Evolutionary conservation across 2,113 vertebrate species (phyloP).

Genomic region (Daphoenositta chrysoptera): DNA sequence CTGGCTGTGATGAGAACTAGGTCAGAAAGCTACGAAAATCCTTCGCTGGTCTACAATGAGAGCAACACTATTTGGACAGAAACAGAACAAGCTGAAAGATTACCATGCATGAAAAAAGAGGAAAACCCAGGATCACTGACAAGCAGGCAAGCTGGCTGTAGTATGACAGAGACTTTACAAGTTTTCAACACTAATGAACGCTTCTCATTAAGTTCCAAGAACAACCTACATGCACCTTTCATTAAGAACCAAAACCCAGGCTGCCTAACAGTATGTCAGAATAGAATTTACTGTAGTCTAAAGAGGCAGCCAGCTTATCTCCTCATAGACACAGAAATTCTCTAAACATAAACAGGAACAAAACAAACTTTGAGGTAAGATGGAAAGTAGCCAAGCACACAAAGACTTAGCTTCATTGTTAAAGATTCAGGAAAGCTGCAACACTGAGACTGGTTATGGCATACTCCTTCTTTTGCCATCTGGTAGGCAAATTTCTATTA

Average conservation of each 20-base stretch:
- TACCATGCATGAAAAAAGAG: background rate
- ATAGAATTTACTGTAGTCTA: background rate
- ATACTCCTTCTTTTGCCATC: background rate
- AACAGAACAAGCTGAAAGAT: background rate
- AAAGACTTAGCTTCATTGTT: background rate
- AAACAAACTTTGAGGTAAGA: background rate
- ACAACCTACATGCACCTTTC: background rate
- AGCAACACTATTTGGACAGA: background rate
- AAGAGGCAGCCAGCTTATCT: background rate
- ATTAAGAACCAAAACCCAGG: background rate
- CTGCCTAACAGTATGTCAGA: background rate
- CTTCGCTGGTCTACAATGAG: background rate
- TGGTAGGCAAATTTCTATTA: background rate
- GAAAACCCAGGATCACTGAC: background rate
- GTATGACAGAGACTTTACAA: background rate
- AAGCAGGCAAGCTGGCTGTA: background rate
- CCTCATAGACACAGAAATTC: background rate
- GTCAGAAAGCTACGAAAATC: constrained; percentile 1
- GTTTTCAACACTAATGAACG: background rate
- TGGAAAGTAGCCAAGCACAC: background rate
- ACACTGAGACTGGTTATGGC: background rate
- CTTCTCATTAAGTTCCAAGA: background rate
- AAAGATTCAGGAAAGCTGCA: background rate
- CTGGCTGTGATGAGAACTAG: background rate
- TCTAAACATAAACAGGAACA: background rate